Evolutionary conservation across 2,797 vertebrate species (phyloP), one percentile per base, ranked within the genome.

Genomic region (Bradypodion pumilum): DNA sequence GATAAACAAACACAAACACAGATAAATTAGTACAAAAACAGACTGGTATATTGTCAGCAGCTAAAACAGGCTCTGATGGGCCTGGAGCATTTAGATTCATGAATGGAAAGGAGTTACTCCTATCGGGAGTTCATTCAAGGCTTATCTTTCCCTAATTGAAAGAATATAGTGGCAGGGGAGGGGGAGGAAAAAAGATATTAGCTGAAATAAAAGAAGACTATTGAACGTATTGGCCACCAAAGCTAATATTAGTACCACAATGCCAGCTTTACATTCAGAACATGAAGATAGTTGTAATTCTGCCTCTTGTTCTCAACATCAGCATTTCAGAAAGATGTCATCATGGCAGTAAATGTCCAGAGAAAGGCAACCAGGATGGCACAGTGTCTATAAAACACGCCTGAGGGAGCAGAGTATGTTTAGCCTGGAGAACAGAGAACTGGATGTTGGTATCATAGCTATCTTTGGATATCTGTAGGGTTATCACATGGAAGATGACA

Each of bases 21-120:
- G 15, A 46, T 3, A 1, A 12, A 12, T 15, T 23, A 9, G 59
- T 60, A 0, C 2, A 32, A 27, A 76, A 70, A 4, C 0, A 63
- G 80, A 59, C 49, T 80, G 80, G 29, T 19, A 1, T 63, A 89
- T 81, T 65, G 15, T 46, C 73, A 87, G n/a, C 44, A 42, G n/a
- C 66, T 74, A 42, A 74, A 80, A n/a, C 21, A 29, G 56, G 52
- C 68, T 27, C 44, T 2, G 2, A 32, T n/a, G 21, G 29, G n/a
- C 40, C 21, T 65, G 2, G 3, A 66, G 6, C 1, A 40, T 3
- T 68, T 73, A 66, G 6, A 40, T 52, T 73, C 80, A 29, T 44
- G 84, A 70, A 42, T 42, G 59, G 73, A 78, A 65, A 32, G 44
- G 8, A 70, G 63, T 21, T 37, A 0, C 29, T 35, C 40, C 10